Base-by-base conservation (phyloP, 2,888 invertebrate genomes). In the Argynnis bischoffii region DNA sequence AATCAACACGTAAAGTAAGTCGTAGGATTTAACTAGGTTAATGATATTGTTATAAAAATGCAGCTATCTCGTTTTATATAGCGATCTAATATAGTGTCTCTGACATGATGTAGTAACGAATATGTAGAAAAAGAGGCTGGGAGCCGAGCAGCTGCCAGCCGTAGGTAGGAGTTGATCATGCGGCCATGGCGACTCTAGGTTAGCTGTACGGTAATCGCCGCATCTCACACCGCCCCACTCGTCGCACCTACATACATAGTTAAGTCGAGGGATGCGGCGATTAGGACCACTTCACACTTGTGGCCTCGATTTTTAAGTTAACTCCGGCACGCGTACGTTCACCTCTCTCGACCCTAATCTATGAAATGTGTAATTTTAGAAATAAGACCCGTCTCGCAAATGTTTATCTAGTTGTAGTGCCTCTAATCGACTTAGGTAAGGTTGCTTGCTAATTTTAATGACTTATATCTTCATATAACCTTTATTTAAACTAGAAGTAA, bases 301-400 rank as follows among this genome's bases (percentile, higher is more conserved):
- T 90, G 91, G 92, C 91, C 92, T 92, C 92, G 91, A 91, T 92
- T 92, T 91, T 89, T 82, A 88, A 86, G 78, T 66, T 79, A 78
- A 75, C 75, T 77, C 78, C 77, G 81, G 55, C 18, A 41, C 26
- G 2, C 78, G 81, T 79, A 79, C 79, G 81, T 78, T 79, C 80
- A 77, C 74, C 74, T 79, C 77, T 77, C 79, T 77, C 75, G 89
- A 90, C 89, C 90, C 91, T 87, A 81, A 85, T 79, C 90, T 88
- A 82, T 90, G 90, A 90, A 91, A 90, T 91, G 91, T 91, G 90
- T 89, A 90, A 91, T 89, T 88, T 78, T 87, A 87, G 75, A 69
- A 56, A 64, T 77, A 76, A 74, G 73, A 72, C 69, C 73, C 72
- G 76, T 60, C 70, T 77, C 75, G 74, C 77, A 74, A 66, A 63